phyloP scores from a whole-genome alignment of 2,113 vertebrate species.

The Chauna torquata region DNA sequence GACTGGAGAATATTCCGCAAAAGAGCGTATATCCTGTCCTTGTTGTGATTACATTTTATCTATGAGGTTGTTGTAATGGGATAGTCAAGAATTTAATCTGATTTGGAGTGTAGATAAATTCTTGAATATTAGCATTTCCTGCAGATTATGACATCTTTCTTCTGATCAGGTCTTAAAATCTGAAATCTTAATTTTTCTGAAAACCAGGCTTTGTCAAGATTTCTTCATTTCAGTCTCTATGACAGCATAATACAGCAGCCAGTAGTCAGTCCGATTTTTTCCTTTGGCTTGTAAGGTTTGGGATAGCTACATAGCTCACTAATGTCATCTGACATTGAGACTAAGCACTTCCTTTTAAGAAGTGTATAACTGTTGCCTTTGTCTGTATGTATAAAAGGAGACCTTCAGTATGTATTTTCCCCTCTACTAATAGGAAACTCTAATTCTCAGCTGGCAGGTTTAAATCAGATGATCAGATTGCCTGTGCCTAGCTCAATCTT shows the following conservation, averaged over 20 bases:
- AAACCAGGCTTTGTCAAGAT: not conserved
- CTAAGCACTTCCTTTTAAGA: not conserved
- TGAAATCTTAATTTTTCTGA: not conserved
- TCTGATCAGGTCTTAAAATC: not conserved
- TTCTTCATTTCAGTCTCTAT: not conserved
- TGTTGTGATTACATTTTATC: not conserved
- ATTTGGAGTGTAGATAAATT: not conserved
- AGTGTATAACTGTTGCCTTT: not conserved
- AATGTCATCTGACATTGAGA: not conserved
- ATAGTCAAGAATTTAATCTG: not conserved
- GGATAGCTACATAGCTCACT: not conserved
- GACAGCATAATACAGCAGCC: not conserved
- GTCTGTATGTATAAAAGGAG: slow-evolving; percentile 12
- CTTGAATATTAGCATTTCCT: not conserved
- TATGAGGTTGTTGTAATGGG: not conserved
- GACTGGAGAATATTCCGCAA: not conserved
- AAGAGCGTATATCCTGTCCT: no score
- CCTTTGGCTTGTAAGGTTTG: not conserved
- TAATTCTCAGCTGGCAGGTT: slow-evolving; percentile 29
- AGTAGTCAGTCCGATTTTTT: not conserved
- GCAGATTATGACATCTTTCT: not conserved
- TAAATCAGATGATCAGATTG: slow-evolving; percentile 51
- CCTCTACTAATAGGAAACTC: not conserved
- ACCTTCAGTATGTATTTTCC: slow-evolving; percentile 28
- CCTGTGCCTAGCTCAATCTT: slow-evolving; percentile 20